Percentiles rank a stretch among this genome's conserved stretches.
These are phyloP conservation scores for Trissolcus brochymenae DNA, from an alignment of 2,888 invertebrate species.

Conservation along the genomic window DNA sequence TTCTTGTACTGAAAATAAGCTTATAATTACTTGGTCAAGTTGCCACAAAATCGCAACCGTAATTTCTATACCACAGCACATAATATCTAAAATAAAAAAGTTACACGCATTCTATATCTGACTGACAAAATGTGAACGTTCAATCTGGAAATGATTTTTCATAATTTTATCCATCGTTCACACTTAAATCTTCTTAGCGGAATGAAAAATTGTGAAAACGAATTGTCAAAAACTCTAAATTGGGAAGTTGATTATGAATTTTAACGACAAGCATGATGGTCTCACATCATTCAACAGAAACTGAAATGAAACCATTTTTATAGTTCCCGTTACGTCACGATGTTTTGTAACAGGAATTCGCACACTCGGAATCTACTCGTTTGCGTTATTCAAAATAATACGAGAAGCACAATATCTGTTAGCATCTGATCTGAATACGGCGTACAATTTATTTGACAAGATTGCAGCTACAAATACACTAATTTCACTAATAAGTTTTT, in stretches of 20 bases:
- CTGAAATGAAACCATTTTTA: too few relatives aligned
- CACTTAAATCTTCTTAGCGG: too few relatives aligned
- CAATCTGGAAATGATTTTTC: not conserved
- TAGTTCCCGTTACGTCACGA: not conserved
- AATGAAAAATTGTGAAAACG: too few relatives aligned
- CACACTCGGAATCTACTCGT: constrained; percentile 8
- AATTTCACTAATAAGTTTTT: constrained; percentile 21
- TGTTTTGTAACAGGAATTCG: constrained; percentile 7
- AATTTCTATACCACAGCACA: too few relatives aligned
- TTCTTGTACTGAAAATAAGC: not conserved
- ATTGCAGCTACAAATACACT: constrained; percentile 22
- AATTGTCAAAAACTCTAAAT: too few relatives aligned
- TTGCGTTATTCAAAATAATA: not conserved
- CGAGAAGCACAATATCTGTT: constrained; percentile 16
- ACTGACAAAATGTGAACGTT: not conserved
- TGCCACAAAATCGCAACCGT: not conserved
- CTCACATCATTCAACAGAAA: too few relatives aligned
- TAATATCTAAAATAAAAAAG: not conserved
- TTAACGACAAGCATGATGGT: too few relatives aligned
- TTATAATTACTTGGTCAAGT: not conserved
- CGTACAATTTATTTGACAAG: constrained; percentile 24
- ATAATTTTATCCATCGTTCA: too few relatives aligned
- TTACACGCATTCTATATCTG: not conserved
- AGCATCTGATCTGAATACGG: constrained; percentile 17
- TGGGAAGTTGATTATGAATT: too few relatives aligned